These are phyloP conservation scores for Nasua narica DNA, from an alignment of 2,797 vertebrate genomes.

Conservation along the genomic window DNA sequence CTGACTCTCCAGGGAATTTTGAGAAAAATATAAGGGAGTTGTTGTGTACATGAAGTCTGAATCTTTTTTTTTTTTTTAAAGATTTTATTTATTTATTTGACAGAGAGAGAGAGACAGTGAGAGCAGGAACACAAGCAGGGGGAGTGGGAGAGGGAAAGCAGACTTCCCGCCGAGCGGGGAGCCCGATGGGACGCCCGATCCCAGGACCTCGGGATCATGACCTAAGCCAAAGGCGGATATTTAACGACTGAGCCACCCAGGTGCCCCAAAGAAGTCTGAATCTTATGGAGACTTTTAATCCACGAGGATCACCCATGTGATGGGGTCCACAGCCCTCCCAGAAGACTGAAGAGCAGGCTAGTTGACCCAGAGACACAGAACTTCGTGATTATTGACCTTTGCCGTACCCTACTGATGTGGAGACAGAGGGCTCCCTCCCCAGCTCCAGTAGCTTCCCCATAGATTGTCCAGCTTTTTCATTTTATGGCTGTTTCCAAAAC, in stretches of 20 bases:
- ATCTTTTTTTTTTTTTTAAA: too few species aligned
- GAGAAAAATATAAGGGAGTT: neutral
- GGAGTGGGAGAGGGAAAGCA: too few species aligned
- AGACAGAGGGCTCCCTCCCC: neutral
- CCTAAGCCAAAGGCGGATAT: too few species aligned
- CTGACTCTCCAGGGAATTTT: neutral
- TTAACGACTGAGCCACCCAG: too few species aligned
- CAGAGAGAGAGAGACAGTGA: too few species aligned
- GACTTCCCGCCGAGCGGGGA: too few species aligned
- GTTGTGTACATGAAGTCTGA: neutral
- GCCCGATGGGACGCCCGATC: too few species aligned
- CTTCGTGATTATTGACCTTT: neutral
- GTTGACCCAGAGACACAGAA: neutral
- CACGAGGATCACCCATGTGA: neutral
- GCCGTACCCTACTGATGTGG: neutral
- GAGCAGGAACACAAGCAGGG: too few species aligned
- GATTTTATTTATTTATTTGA: too few species aligned
- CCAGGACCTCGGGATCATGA: too few species aligned
- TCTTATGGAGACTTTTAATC: neutral
- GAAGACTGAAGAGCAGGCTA: neutral
- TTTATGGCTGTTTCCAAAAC: neutral
- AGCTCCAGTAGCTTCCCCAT: neutral
- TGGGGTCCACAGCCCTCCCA: neutral
- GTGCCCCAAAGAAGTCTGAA: neutral
- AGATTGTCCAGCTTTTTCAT: neutral